These are phyloP conservation scores for Limosa lapponica DNA, from an alignment of 2,797 vertebrate species.

Conservation along the genomic window DNA sequence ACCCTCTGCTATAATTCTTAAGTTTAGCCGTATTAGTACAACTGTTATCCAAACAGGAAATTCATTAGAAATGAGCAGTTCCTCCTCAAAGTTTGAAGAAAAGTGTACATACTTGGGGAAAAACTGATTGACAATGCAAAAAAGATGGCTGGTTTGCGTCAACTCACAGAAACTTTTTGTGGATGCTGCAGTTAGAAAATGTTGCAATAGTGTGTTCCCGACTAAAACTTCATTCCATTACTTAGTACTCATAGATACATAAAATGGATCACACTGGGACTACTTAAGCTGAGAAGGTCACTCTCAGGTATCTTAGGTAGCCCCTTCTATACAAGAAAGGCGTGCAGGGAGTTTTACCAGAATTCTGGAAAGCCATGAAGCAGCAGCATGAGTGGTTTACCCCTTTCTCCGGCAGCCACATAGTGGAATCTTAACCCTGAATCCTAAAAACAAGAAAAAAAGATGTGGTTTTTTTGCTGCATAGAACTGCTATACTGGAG, in stretches of 20 bases:
- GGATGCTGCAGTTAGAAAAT: background rate
- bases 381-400: constrained; percentile 96
- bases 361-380: constrained; percentile 98
- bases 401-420: constrained; percentile 95
- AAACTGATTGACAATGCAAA: background rate
- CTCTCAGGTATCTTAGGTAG: background rate
- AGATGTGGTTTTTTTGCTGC: background rate
- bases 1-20: background rate
- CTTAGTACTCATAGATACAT: background rate
- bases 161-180: background rate
- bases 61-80: background rate
- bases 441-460: constrained; percentile 82
- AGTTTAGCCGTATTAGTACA: background rate
- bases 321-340: background rate
- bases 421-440: constrained; percentile 98
- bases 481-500: background rate
- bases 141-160: background rate
- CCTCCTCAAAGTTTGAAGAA: background rate
- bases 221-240: background rate
- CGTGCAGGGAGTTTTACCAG: constrained; percentile 84
- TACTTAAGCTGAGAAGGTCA: background rate
- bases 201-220: background rate
- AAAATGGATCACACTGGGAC: background rate
- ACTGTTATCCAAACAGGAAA: background rate
- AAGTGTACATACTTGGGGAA: background rate